Base-by-base conservation (phyloP, 2,113 vertebrate genomes). In the Thalassarche chlororhynchos region DNA sequence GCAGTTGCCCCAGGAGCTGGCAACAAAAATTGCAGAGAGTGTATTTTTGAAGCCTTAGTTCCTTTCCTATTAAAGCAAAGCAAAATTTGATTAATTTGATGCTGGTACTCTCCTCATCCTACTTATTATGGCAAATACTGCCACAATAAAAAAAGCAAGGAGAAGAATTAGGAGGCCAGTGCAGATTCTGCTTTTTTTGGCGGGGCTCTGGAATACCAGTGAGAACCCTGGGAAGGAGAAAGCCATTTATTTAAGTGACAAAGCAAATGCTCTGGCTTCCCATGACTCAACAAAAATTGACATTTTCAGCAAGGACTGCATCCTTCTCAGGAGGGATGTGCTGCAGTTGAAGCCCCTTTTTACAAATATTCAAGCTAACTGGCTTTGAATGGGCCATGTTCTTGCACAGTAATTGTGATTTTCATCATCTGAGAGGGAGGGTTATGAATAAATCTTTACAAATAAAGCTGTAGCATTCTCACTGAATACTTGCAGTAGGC, bases 161-260 rank as follows among this genome's bases (percentile, higher is more conserved):
- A 23, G 31, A 47, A 34, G 46, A 82, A 52, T 31, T 31, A 29
- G 36, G 72, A 74, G 54, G 38, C 18, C 71, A 46, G 31, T 0
- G 0, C 34, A 74, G 61, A 25, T 81, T 49, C 74, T 79, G 54
- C 81, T 80, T 54, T 65, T 87, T 91, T 85, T 88, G 76, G 91
- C 81, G 54, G 57, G 42, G 44, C 34, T 79, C 36, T 91, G 77
- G 44, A 82, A 79, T 89, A 57, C 69, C 81, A 65, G 38, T 31
- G 36, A 87, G 84, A 76, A 29, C 78, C 11, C 74, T 69, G 70
- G 58, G 81, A 90, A 91, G 66, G 66, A 94, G 54, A 95, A 94
- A 62, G 54, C 31, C 85, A 44, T 95, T 90, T 93, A 44, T 89
- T 87, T 79, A 87, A 91, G 46, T 90, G 93, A 88, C 75, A 60